These are phyloP conservation scores for Apteryx owenii DNA, from an alignment of 2,113 vertebrate genomes.

Conservation along the genomic window DNA sequence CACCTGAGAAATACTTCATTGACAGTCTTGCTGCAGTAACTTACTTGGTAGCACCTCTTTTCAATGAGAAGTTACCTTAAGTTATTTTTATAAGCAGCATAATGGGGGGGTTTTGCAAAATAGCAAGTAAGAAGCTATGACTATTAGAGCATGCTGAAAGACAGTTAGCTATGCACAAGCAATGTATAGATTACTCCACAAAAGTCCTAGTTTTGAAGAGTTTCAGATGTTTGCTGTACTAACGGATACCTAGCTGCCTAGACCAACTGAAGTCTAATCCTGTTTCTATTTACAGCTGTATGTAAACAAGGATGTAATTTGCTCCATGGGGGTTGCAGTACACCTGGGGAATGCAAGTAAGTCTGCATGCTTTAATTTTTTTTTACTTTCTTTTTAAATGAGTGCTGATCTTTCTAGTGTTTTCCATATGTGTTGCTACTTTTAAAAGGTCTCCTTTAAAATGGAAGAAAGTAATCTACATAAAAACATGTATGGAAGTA, in stretches of 20 bases:
- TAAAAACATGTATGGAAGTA: not conserved
- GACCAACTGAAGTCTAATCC: not conserved
- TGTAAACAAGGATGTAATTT: constrained; percentile 94
- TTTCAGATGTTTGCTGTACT: not conserved
- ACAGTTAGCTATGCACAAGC: not conserved
- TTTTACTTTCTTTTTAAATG: no score
- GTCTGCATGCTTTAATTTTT: constrained; percentile 46
- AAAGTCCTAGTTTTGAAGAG: not conserved
- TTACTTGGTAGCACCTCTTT: not conserved
- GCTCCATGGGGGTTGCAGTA: constrained; percentile 83
- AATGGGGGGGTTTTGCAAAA: not conserved
- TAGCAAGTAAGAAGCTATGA: not conserved
- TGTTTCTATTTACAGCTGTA: constrained; percentile 81
- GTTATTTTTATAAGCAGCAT: not conserved
- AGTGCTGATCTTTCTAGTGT: not conserved
- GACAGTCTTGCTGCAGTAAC: not conserved
- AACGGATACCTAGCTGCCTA: not conserved
- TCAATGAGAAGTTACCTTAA: not conserved
- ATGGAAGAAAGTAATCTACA: not conserved
- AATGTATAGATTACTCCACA: not conserved
- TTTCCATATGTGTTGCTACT: not conserved
- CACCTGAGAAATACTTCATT: not conserved
- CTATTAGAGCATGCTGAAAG: not conserved
- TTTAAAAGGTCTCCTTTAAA: not conserved
- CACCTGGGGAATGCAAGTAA: constrained; percentile 94